Conservation (phyloP, 1,140 invertebrate genomes). For the Conus betulinus region DNA sequence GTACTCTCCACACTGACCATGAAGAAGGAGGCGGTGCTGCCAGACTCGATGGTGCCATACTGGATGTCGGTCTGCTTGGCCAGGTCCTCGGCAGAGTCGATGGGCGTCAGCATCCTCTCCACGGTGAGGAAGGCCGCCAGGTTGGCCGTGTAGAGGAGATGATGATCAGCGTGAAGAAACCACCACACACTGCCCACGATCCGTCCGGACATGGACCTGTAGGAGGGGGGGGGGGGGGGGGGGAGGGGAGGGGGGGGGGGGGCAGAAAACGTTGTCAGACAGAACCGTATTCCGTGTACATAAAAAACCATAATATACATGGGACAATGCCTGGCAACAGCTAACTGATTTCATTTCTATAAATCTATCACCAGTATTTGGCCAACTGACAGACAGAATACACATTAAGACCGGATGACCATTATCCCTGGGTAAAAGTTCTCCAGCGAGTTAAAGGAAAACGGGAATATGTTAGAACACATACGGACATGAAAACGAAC, state of each 20-base stretch:
- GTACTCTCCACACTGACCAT: conserved; percentile 63
- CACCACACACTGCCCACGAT: conserved; percentile 74
- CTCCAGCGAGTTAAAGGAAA: too few relatives aligned
- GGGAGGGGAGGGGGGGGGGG: background rate
- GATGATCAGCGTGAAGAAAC: conserved; percentile 75
- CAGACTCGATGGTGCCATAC: conserved; percentile 67
- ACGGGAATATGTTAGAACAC: too few relatives aligned
- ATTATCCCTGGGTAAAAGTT: too few relatives aligned
- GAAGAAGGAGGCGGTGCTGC: conserved; percentile 73
- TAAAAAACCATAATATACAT: too few relatives aligned
- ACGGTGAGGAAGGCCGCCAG: conserved; percentile 75
- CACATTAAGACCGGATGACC: too few relatives aligned
- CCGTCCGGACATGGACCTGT: conserved; percentile 73
- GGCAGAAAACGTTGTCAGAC: too few relatives aligned
- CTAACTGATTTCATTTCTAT: too few relatives aligned
- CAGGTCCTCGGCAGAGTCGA: conserved; percentile 72
- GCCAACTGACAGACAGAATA: too few relatives aligned
- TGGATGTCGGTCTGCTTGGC: conserved; percentile 73
- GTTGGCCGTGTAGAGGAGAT: conserved; percentile 76
- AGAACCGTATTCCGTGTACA: too few relatives aligned
- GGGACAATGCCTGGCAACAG: too few relatives aligned
- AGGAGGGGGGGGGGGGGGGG: background rate
- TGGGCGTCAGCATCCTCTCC: conserved; percentile 71
- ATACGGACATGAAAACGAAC: too few relatives aligned
- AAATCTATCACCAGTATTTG: too few relatives aligned